Evolutionary conservation across 2,888 invertebrate genomes (phyloP), one percentile per base, ranked within the genome.

Genomic region (Drosophila aldrichi): DNA sequence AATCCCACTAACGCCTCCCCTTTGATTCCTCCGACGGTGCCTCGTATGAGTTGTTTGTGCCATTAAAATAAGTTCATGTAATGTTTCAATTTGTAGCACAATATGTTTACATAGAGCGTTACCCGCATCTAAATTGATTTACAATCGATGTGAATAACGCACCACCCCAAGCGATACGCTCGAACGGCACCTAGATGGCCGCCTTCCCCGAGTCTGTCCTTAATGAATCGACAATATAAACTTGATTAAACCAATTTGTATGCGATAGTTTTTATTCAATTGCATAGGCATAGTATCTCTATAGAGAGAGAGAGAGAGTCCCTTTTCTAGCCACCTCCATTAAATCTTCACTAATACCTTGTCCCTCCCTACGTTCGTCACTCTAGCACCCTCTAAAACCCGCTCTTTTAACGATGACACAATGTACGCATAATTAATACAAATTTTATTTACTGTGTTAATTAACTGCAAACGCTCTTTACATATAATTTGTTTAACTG

Each of bases 41-140:
- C 25, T n/a, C n/a, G 7, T 6, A 7, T 7, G 25, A 25, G 4
- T 62, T 66, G 59, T 54, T 44, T 56, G 60, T 46, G 69, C 32
- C 64, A 77, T 70, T 70, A 87, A 66, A 60, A 78, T 51, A 40
- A 56, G 0, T 0, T 44, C 57, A 68, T 80, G 73, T 80, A 83
- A 83, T 88, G 89, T 67, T 78, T 88, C 81, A 83, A 83, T 83
- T 88, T 77, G 64, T 75, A 16, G 76, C 61, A 22, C 74, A 54
- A 12, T 3, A 22, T 55, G 43, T 54, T 73, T 46, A 57, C 61
- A 60, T 54, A 43, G 57, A 44, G 29, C 62, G 54, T 51, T 38
- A 55, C 74, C 70, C 60, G 57, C 70, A 74, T 70, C 44, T 20
- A 69, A 70, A 74, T 80, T 81, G 72, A 81, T 78, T 80, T 70